Evolutionary conservation across 1,140 invertebrate genomes (phyloP).

Genomic region (Zeugodacus cucurbitae): DNA sequence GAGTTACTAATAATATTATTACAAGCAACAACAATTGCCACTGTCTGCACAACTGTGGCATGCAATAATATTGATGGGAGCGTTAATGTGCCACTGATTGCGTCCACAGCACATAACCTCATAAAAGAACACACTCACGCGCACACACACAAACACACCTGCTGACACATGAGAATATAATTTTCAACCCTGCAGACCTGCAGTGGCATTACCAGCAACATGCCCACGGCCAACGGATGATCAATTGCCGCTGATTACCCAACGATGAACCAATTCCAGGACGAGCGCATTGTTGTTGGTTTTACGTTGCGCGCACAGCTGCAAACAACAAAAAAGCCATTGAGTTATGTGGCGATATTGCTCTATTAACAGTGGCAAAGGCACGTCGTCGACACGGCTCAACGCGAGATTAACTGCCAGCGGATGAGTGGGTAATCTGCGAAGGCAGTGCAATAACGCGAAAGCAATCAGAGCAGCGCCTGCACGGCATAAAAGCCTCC

Average conservation of each 20-base stretch:
- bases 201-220: background rate
- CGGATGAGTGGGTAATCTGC: slow-evolving; percentile 18
- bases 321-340: background rate
- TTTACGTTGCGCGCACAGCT: background rate
- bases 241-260: slow-evolving; percentile 36
- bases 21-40: background rate
- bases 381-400: slow-evolving; percentile 27
- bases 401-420: slow-evolving; percentile 29
- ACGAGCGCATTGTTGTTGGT: background rate
- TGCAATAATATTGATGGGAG: slow-evolving; percentile 43
- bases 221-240: slow-evolving; percentile 14
- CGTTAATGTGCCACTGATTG: slow-evolving; percentile 45
- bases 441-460: background rate
- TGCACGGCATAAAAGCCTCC: background rate
- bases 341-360: slow-evolving; percentile 37
- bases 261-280: slow-evolving; percentile 24
- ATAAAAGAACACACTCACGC: no score
- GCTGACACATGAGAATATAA: background rate
- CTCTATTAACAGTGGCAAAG: slow-evolving; percentile 41
- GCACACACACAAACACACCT: background rate
- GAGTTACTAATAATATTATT: slow-evolving; percentile 5
- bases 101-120: background rate
- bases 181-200: background rate
- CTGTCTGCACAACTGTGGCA: slow-evolving; percentile 28
- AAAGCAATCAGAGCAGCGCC: background rate